These are phyloP conservation scores for Narcine bancroftii DNA, from an alignment of 2,113 vertebrate species.

Conservation along the genomic window DNA sequence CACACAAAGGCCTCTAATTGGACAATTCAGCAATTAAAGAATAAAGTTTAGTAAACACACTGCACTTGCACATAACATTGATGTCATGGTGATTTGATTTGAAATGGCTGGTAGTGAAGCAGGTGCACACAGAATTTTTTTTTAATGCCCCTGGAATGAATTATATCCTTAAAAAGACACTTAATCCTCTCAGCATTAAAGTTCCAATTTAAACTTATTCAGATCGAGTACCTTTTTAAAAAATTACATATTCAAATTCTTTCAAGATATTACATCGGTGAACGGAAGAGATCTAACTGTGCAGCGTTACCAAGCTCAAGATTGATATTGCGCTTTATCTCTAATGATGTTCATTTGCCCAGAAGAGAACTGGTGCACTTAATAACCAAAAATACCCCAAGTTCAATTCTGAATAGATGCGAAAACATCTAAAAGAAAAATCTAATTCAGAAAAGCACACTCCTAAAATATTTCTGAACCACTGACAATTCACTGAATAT, in stretches of 20 bases:
- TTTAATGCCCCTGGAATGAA: too few species aligned
- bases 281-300: constrained; percentile 24
- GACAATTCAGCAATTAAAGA: neutral
- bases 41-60: neutral
- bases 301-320: neutral
- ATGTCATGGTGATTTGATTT: neutral
- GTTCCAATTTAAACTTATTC: neutral
- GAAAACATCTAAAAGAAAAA: neutral
- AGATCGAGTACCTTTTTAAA: neutral
- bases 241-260: neutral
- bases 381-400: constrained; percentile 1
- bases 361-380: constrained; percentile 13
- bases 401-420: neutral
- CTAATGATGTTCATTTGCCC: constrained; percentile 27
- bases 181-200: neutral
- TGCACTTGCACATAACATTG: neutral
- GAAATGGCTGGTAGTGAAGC: too few species aligned
- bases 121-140: too few species aligned
- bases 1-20: neutral
- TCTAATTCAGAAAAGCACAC: neutral
- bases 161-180: too few species aligned
- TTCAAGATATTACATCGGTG: constrained; percentile 1
- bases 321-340: constrained; percentile 5
- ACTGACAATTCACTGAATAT: constrained; percentile 38
- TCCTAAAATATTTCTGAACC: constrained; percentile 35